These are phyloP conservation scores for Agonopterix heracliana DNA, from an alignment of 2,888 invertebrate genomes.

Conservation along the genomic window DNA sequence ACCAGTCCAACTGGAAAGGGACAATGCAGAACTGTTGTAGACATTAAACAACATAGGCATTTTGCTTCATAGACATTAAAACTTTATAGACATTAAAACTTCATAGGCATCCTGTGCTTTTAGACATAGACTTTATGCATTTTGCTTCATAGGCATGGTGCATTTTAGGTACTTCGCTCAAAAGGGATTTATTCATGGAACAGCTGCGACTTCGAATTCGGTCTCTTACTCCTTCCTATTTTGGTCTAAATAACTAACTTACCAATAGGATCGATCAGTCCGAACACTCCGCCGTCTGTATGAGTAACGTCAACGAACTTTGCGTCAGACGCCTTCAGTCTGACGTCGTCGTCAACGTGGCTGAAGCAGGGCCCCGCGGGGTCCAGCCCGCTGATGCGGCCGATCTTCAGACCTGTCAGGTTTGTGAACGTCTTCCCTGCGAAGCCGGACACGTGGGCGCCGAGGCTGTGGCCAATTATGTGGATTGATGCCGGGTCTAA, in stretches of 20 bases:
- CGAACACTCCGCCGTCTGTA: slow-evolving; percentile 52
- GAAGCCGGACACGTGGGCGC: slow-evolving; percentile 56
- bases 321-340: slow-evolving; percentile 44
- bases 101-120: no score
- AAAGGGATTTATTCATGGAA: no score
- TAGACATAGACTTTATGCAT: no score
- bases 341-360: slow-evolving; percentile 29
- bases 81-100: no score
- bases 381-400: slow-evolving; percentile 55
- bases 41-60: no score
- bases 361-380: slow-evolving; percentile 67
- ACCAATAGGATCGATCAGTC: slow-evolving; percentile 46
- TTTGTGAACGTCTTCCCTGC: slow-evolving; percentile 43
- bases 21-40: no score
- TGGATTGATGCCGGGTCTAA: slow-evolving; percentile 40
- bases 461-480: slow-evolving; percentile 65
- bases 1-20: no score
- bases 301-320: slow-evolving; percentile 55
- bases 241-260: slow-evolving; percentile 13
- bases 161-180: no score
- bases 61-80: no score
- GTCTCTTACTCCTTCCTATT: no score
- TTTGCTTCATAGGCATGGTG: no score
- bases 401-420: slow-evolving; percentile 39
- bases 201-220: no score